Evolutionary conservation across 1,140 invertebrate species (phyloP).

Genomic region (Heliconius himera): DNA sequence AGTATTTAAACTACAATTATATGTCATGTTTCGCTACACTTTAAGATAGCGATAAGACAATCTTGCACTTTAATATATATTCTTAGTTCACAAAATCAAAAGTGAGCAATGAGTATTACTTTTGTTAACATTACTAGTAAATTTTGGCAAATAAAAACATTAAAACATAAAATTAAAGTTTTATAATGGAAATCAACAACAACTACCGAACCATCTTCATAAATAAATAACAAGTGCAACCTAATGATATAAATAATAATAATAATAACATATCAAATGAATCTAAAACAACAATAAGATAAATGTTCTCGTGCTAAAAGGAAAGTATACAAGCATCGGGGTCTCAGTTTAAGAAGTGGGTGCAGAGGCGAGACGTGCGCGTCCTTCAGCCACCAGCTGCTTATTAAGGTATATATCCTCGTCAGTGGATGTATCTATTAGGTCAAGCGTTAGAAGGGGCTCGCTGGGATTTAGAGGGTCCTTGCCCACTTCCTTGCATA

Average conservation of each 20-base stretch:
- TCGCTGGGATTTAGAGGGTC: constrained; percentile 78
- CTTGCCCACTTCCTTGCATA: constrained; percentile 76
- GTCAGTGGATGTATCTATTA: constrained; percentile 81
- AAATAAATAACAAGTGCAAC: constrained; percentile 31
- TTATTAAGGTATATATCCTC: constrained; percentile 82
- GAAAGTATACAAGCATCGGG: neutral
- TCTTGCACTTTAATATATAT: neutral
- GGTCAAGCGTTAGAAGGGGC: constrained; percentile 78
- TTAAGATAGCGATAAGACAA: constrained; percentile 36
- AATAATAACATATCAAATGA: neutral
- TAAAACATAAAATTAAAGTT: neutral
- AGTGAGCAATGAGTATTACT: neutral
- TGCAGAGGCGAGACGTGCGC: constrained; percentile 68
- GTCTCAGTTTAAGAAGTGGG: neutral
- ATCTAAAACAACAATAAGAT: constrained; percentile 13
- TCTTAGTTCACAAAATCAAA: neutral
- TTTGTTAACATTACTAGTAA: neutral
- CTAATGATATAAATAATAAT: constrained; percentile 19
- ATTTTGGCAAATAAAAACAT: neutral
- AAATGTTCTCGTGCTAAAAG: neutral
- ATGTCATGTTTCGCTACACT: constrained; percentile 31
- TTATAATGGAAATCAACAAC: constrained; percentile 24
- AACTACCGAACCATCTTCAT: constrained; percentile 17
- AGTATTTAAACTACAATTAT: neutral
- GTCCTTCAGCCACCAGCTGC: constrained; percentile 77